phyloP scores from a whole-genome alignment of 1,140 invertebrate species.

The Olivierus martensii region DNA sequence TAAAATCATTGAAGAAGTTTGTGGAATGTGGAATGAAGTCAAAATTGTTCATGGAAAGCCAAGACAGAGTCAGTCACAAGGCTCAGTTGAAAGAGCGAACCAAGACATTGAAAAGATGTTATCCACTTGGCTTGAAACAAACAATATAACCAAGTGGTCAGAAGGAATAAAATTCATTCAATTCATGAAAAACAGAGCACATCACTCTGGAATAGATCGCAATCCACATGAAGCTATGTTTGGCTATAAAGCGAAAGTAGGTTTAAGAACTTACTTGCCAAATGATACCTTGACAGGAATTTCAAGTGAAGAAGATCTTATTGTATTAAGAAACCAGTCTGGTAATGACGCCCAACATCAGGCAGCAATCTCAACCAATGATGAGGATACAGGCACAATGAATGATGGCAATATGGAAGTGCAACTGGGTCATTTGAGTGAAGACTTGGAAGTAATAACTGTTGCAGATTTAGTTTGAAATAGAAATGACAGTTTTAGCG shows the following conservation, averaged over 20 bases:
- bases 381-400: too few species aligned
- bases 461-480: too few species aligned
- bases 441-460: too few species aligned
- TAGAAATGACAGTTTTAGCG: too few species aligned
- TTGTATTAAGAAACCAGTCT: background rate
- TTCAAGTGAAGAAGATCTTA: background rate
- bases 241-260: conserved; percentile 8
- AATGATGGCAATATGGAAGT: too few species aligned
- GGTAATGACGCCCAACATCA: background rate
- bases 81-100: conserved; percentile 28
- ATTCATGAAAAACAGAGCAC: conserved; percentile 12
- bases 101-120: conserved; percentile 29
- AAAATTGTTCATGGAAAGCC: conserved; percentile 31
- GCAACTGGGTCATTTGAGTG: too few species aligned
- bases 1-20: background rate
- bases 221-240: conserved; percentile 17
- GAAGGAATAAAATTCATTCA: too few species aligned
- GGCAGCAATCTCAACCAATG: too few species aligned
- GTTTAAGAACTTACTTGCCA: background rate
- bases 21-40: background rate
- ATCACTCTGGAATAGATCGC: conserved; percentile 12
- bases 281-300: background rate
- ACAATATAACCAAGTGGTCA: background rate
- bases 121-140: conserved; percentile 14
- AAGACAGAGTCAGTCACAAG: conserved; percentile 25